These are phyloP conservation scores for Lytechinus variegatus DNA, from an alignment of 35 echinoderm and acorn worm genomes.

Conservation along the genomic window DNA sequence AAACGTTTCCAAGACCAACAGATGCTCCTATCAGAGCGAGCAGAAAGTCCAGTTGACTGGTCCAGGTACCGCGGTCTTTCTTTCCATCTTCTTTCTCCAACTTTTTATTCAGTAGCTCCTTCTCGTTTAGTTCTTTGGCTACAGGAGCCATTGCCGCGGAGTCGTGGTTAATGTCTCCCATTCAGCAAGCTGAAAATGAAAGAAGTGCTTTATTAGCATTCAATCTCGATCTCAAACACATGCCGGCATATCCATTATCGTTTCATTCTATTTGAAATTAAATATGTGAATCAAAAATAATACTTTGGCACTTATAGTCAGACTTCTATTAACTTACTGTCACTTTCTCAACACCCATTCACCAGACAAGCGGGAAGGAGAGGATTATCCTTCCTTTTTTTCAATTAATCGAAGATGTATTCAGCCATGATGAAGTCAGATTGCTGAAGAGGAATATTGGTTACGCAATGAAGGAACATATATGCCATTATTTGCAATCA, in stretches of 20 bases:
- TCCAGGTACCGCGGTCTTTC: slow-evolving; percentile 36
- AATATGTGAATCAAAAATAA: too few species aligned
- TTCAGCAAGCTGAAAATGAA: not conserved
- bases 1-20: slow-evolving; percentile 66
- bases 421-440: too few species aligned
- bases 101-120: slow-evolving; percentile 23
- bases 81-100: not conserved
- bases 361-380: too few species aligned
- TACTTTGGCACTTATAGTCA: too few species aligned
- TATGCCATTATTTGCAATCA: too few species aligned
- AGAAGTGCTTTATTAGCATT: not conserved
- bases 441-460: too few species aligned
- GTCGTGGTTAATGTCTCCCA: not conserved
- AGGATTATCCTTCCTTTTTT: too few species aligned
- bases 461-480: too few species aligned
- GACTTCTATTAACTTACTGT: too few species aligned
- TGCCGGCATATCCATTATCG: not conserved
- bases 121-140: not conserved
- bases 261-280: too few species aligned
- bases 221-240: not conserved
- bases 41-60: slow-evolving; percentile 59
- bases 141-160: not conserved
- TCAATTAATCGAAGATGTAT: too few species aligned
- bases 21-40: slow-evolving; percentile 66
- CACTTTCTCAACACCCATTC: too few species aligned